These are phyloP conservation scores for Cuculus canorus DNA, from an alignment of 2,797 vertebrate genomes.

Conservation along the genomic window DNA sequence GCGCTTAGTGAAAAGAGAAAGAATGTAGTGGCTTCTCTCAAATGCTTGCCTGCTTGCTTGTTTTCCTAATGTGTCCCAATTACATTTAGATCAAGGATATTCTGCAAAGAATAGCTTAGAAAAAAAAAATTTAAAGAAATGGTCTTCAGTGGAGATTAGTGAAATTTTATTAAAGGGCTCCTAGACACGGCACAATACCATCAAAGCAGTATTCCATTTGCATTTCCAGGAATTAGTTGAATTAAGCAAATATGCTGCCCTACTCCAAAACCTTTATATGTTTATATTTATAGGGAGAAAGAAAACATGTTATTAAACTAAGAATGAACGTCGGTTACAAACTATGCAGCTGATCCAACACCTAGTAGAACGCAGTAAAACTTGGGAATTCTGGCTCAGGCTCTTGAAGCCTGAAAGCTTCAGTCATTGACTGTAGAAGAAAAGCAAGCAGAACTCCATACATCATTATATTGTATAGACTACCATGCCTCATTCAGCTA, in stretches of 20 bases:
- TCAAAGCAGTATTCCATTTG: background rate
- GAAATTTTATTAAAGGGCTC: background rate
- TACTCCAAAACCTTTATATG: background rate
- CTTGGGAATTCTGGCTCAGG: background rate
- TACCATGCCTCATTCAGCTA: background rate
- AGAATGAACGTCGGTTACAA: background rate
- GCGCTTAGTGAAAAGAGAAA: background rate
- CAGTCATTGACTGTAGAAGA: background rate
- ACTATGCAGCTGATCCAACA: background rate
- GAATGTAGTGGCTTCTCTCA: background rate
- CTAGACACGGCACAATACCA: background rate
- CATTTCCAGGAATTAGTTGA: background rate
- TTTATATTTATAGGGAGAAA: background rate
- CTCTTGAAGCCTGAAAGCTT: background rate
- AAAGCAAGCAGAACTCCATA: background rate
- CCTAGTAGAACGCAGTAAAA: background rate
- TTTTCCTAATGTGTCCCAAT: background rate
- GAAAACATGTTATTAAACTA: background rate
- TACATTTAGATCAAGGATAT: background rate
- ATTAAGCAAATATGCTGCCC: background rate
- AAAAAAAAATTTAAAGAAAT: background rate
- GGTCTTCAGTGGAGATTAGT: background rate
- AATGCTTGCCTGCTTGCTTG: background rate
- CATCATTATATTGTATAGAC: fast-evolving
- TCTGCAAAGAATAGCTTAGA: background rate